Evolutionary conservation across 2,113 vertebrate genomes (phyloP).

Genomic region (Scytalopus superciliaris): DNA sequence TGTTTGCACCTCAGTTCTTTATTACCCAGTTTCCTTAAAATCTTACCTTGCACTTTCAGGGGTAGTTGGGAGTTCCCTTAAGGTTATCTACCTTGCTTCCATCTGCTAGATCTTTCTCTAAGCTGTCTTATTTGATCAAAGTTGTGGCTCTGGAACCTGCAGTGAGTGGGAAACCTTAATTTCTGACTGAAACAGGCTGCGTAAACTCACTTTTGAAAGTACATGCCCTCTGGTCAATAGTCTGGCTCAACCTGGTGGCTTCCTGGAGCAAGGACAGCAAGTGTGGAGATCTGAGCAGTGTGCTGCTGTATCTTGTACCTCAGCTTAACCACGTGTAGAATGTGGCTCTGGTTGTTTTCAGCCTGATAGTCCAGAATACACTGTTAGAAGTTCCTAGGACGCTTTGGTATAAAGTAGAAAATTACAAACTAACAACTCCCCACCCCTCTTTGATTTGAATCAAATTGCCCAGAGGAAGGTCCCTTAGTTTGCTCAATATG

Average conservation of each 20-base stretch:
- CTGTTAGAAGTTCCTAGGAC: neutral
- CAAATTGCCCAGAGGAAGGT: neutral
- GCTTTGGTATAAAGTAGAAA: neutral
- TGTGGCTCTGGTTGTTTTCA: neutral
- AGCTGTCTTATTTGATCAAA: neutral
- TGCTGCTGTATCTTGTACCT: neutral
- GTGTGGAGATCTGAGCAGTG: neutral
- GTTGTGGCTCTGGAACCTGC: neutral
- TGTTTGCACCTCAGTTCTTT: neutral
- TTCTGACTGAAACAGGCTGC: fast-evolving
- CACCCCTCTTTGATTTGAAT: neutral
- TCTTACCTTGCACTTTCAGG: neutral
- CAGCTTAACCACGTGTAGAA: neutral
- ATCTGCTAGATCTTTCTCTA: neutral
- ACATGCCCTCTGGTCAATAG: neutral
- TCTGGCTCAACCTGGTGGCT: neutral
- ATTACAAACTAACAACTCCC: neutral
- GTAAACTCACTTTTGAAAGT: neutral
- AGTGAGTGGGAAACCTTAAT: neutral
- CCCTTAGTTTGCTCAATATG: neutral
- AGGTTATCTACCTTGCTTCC: neutral
- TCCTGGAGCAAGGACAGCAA: neutral
- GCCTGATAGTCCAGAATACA: neutral
- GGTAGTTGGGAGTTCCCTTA: neutral
- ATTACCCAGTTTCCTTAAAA: neutral